These are phyloP conservation scores for Leucopsar rothschildi DNA, from an alignment of 2,113 vertebrate genomes.

Conservation along the genomic window DNA sequence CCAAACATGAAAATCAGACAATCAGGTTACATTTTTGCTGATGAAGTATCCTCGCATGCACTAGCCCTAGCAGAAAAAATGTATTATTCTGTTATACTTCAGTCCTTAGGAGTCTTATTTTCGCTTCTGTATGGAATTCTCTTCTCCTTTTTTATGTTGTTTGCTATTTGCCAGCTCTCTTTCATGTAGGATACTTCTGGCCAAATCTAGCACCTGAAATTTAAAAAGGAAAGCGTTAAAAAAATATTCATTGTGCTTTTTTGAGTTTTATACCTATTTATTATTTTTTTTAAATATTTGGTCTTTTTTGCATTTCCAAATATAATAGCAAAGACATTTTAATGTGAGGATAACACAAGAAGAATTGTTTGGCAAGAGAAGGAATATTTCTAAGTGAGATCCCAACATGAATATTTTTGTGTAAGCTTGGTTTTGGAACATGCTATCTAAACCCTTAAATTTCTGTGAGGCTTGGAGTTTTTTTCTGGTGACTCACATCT, in stretches of 20 bases:
- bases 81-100: background rate
- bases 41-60: background rate
- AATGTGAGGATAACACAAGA: conserved; percentile 47
- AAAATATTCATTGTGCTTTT: background rate
- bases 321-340: conserved; percentile 30
- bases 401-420: conserved; percentile 58
- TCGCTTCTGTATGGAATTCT: background rate
- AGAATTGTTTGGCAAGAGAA: conserved; percentile 63
- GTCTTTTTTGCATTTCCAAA: conserved; percentile 43
- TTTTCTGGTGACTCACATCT: conserved; percentile 60
- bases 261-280: background rate
- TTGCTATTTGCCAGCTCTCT: background rate
- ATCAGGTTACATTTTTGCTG: background rate
- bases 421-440: conserved; percentile 55
- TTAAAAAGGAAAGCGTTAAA: background rate
- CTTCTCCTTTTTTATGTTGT: background rate
- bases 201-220: background rate
- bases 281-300: background rate
- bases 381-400: conserved; percentile 62
- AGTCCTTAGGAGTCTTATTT: background rate
- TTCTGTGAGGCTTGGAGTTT: conserved; percentile 57
- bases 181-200: background rate
- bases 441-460: conserved; percentile 52
- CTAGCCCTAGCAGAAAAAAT: background rate
- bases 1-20: background rate